A percentile compares a stretch with the other conserved stretches of the same genome.
These are phyloP conservation scores for Chironomus tentans DNA, from an alignment of 2,888 invertebrate species.

Conservation along the genomic window DNA sequence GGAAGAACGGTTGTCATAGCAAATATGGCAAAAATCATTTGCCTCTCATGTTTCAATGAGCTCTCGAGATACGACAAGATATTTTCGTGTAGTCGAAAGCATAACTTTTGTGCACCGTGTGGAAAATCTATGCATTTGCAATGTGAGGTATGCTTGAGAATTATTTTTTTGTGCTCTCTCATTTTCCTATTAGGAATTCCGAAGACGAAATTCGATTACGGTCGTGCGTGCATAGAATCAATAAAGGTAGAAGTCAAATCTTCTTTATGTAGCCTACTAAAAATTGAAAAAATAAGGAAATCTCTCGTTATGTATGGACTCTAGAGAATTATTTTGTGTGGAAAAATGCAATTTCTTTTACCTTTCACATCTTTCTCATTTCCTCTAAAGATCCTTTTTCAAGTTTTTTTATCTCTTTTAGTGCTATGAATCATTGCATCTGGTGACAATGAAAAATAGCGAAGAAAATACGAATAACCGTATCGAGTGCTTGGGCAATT, in stretches of 20 bases:
- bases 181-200: not conserved
- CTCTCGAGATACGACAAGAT: slow-evolving; percentile 14
- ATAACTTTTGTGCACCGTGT: slow-evolving; percentile 20
- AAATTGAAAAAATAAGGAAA: not conserved
- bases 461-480: not conserved
- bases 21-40: slow-evolving; percentile 3
- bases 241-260: not conserved
- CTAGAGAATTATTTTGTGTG: not conserved
- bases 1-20: not conserved
- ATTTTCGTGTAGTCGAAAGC: slow-evolving; percentile 17
- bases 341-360: not conserved
- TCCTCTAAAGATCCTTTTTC: not conserved
- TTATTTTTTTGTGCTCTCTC: not conserved
- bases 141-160: slow-evolving; percentile 16
- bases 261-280: not conserved
- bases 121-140: slow-evolving; percentile 24
- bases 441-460: slow-evolving; percentile 21
- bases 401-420: slow-evolving; percentile 18
- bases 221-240: slow-evolving; percentile 1
- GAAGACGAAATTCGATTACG: slow-evolving; percentile 3
- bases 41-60: slow-evolving; percentile 13
- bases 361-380: not conserved
- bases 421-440: slow-evolving; percentile 27
- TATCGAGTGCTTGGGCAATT: slow-evolving; percentile 21
- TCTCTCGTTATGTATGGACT: not conserved